These are phyloP conservation scores for Callopanchax toddi DNA, from an alignment of 2,113 vertebrate genomes.

Conservation along the genomic window DNA sequence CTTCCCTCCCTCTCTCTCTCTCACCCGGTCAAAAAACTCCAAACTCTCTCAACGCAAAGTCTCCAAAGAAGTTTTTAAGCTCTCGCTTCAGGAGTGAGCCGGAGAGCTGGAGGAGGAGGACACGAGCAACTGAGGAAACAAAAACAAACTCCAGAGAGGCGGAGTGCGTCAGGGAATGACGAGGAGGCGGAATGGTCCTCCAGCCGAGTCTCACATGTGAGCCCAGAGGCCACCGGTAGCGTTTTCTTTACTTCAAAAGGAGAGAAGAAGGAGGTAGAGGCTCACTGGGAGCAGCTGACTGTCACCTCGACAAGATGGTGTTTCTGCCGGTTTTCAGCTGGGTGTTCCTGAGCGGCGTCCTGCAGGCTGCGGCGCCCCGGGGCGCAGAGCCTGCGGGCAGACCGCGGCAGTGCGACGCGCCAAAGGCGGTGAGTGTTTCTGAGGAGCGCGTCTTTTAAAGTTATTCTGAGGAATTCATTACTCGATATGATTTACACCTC, in stretches of 20 bases:
- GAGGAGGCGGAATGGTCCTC: conserved; percentile 64
- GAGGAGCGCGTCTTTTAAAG: neutral
- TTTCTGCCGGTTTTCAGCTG: conserved; percentile 74
- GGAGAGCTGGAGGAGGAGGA: conserved; percentile 13
- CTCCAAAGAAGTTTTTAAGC: conserved; percentile 46
- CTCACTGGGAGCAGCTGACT: conserved; percentile 9
- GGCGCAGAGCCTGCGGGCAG: conserved; percentile 64
- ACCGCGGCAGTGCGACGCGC: conserved; percentile 79
- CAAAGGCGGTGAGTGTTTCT: conserved; percentile 79
- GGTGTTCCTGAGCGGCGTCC: conserved; percentile 77
- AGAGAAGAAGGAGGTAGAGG: conserved; percentile 4
- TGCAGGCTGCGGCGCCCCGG: conserved; percentile 78
- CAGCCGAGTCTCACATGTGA: conserved; percentile 70
- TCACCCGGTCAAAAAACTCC: conserved; percentile 61
- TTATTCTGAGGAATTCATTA: too few relatives aligned
- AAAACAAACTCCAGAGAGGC: neutral
- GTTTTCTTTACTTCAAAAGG: conserved; percentile 4
- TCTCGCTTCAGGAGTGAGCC: conserved; percentile 31
- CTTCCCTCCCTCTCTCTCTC: conserved; percentile 63
- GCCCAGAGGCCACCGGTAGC: conserved; percentile 58
- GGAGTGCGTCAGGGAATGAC: conserved; percentile 55
- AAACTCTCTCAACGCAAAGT: conserved; percentile 73
- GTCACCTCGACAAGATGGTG: conserved; percentile 70
- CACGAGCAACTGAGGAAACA: conserved; percentile 10
- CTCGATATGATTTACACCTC: too few relatives aligned